Evolutionary conservation across 2,113 vertebrate species (phyloP), one percentile per base, ranked within the genome.

Genomic region (Neopipo cinnamomea): DNA sequence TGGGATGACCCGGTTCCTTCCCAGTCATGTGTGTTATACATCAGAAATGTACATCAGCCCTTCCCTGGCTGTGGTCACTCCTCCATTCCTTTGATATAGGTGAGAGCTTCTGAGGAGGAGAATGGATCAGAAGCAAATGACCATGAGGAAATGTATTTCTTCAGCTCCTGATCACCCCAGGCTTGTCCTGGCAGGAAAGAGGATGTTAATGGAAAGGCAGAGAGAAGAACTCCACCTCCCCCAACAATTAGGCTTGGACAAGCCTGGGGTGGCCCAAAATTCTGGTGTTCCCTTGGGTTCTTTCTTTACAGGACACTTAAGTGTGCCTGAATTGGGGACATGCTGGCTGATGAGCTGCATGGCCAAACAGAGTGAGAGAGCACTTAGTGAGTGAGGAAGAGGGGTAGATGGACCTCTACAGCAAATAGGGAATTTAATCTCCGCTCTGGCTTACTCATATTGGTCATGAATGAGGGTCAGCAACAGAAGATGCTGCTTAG

Each of bases 251-350:
- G 55, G 24, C 30, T 83, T 92, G 58, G n/a, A 66, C 31, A 53
- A 68, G 28, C 42, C 37, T 62, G 46, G 19, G 17, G 8, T 41
- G 41, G 30, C 77, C 46, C 71, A 61, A 31, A 84, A 74, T 61
- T 77, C 28, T 44, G 24, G 4, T 81, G 33, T 50, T 47, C 12
- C 41, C 47, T 76, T 84, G 28, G 14, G 17, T 47, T 80, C 63
- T 89, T 70, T 37, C 25, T 73, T 73, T 50, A 28, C 37, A 44
- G 50, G 22, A 70, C 30, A 25, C 25, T 61, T 37, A 56, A 61
- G 18, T 35, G 28, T 71, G 31, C n/a, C 25, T 14, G 9, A 56
- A 41, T 14, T 2, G 3, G 8, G 20, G n/a, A 78, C 1, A 0
- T 77, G 39, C 20, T 11, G 23, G 39, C 77, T 87, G 41, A 31